A percentile compares a stretch with the other conserved stretches of the same genome.
Evolutionary conservation across 2,888 invertebrate species (phyloP).

Genomic region (Scotopteryx bipunctaria): DNA sequence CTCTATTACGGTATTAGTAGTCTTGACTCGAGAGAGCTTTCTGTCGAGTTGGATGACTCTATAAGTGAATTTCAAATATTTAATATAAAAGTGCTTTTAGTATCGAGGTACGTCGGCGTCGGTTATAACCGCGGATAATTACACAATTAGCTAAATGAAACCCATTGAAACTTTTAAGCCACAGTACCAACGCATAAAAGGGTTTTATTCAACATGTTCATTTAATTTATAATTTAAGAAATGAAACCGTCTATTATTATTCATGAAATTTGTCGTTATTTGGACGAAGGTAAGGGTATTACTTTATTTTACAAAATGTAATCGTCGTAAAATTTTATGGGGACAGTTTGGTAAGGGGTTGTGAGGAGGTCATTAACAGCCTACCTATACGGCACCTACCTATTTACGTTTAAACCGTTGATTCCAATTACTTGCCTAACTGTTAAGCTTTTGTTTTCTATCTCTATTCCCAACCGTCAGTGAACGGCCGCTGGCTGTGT

Average conservation of each 20-base stretch:
- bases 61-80: too few species aligned
- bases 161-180: constrained; percentile 1
- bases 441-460: too few species aligned
- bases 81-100: too few species aligned
- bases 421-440: constrained; percentile 65
- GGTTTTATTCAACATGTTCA: constrained; percentile 1
- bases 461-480: too few species aligned
- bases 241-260: constrained; percentile 47
- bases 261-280: constrained; percentile 53
- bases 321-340: constrained; percentile 73
- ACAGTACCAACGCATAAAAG: background rate
- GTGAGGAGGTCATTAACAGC: constrained; percentile 58
- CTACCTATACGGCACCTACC: constrained; percentile 52
- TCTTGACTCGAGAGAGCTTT: too few species aligned
- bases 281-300: constrained; percentile 51
- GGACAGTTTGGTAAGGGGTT: constrained; percentile 59
- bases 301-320: constrained; percentile 73
- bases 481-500: too few species aligned
- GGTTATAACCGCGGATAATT: background rate
- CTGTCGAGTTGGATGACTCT: too few species aligned
- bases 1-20: too few species aligned
- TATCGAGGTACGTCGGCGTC: too few species aligned
- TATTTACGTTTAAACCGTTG: constrained; percentile 57
- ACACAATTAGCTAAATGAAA: background rate
- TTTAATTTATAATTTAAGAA: constrained; percentile 32